These are phyloP conservation scores for Platynereis dumerilii DNA, from an alignment of 2,888 invertebrate species.

Conservation along the genomic window DNA sequence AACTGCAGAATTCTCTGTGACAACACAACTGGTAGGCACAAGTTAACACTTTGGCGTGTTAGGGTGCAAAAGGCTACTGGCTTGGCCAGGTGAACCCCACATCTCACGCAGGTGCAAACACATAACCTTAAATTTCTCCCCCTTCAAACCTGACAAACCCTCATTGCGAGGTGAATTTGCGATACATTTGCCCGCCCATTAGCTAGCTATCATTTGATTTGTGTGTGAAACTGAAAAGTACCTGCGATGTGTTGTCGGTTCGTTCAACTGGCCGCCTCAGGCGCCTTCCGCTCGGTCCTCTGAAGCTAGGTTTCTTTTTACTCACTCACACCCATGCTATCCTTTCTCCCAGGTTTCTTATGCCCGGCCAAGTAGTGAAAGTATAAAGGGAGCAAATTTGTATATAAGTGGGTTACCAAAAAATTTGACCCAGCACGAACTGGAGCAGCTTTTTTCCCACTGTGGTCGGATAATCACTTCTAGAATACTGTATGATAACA, in stretches of 20 bases:
- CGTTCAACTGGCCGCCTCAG: too few species aligned
- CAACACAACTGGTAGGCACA: slow-evolving; percentile 59
- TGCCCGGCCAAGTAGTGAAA: slow-evolving; percentile 65
- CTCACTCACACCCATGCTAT: slow-evolving; percentile 14
- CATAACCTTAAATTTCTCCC: too few species aligned
- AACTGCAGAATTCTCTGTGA: slow-evolving; percentile 65
- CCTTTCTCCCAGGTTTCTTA: slow-evolving; percentile 62
- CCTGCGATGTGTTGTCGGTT: too few species aligned
- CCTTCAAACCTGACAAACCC: too few species aligned
- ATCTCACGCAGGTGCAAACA: too few species aligned
- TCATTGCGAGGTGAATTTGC: too few species aligned
- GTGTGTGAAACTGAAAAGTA: too few species aligned
- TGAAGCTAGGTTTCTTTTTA: not conserved
- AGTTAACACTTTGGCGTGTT: slow-evolving; percentile 1
- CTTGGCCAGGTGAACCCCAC: too few species aligned
- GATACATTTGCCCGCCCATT: too few species aligned
- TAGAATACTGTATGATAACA: slow-evolving; percentile 64
- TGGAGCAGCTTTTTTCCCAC: slow-evolving; percentile 63
- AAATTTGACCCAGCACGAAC: slow-evolving; percentile 63
- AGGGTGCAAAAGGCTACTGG: too few species aligned
- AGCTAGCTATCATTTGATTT: too few species aligned
- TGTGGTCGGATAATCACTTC: slow-evolving; percentile 64
- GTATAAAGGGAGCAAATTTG: slow-evolving; percentile 65
- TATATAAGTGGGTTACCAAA: slow-evolving; percentile 65
- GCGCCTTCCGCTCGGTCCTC: too few species aligned